Evolutionary conservation across 1,140 invertebrate species (phyloP).

Genomic region (Drosophila navojoa): DNA sequence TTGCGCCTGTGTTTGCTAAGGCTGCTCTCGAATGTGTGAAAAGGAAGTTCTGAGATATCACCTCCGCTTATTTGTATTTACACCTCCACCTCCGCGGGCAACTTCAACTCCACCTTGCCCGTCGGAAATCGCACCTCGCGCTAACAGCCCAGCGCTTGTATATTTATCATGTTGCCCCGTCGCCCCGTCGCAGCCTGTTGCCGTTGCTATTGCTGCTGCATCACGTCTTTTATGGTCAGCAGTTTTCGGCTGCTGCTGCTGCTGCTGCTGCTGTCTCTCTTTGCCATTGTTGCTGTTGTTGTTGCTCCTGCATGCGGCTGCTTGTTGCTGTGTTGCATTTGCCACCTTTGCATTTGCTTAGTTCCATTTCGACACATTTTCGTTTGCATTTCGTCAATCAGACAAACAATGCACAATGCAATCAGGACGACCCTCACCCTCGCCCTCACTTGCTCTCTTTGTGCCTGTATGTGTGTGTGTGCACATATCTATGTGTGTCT

Average conservation of each 20-base stretch:
- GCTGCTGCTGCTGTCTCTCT: constrained; percentile 12
- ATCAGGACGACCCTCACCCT: constrained; percentile 52
- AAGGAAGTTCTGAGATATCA: constrained; percentile 82
- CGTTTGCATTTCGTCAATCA: constrained; percentile 82
- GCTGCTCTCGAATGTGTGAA: constrained; percentile 77
- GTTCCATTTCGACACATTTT: constrained; percentile 81
- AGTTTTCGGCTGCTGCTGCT: constrained; percentile 27
- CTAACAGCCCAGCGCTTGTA: constrained; percentile 25
- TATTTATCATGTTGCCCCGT: constrained; percentile 41
- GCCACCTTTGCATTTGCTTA: constrained; percentile 73
- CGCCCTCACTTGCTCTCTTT: constrained; percentile 21
- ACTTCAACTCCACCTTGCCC: constrained; percentile 14
- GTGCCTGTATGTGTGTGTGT: constrained; percentile 3
- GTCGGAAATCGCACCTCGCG: constrained; percentile 52
- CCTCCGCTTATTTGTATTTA: constrained; percentile 82
- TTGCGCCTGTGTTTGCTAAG: constrained; percentile 61
- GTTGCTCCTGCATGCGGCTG: not conserved
- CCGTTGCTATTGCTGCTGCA: constrained; percentile 1
- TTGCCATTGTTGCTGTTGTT: constrained; percentile 27
- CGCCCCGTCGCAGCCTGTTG: constrained; percentile 1
- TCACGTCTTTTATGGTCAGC: constrained; percentile 56
- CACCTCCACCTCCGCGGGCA: constrained; percentile 61
- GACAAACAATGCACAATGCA: constrained; percentile 77
- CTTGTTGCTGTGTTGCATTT: constrained; percentile 40
- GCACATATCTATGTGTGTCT: constrained; percentile 3